A percentile compares a stretch with the other conserved stretches of the same genome.
phyloP scores from a whole-genome alignment of 2,888 invertebrate genomes.

The Mallateleia sp. region DNA sequence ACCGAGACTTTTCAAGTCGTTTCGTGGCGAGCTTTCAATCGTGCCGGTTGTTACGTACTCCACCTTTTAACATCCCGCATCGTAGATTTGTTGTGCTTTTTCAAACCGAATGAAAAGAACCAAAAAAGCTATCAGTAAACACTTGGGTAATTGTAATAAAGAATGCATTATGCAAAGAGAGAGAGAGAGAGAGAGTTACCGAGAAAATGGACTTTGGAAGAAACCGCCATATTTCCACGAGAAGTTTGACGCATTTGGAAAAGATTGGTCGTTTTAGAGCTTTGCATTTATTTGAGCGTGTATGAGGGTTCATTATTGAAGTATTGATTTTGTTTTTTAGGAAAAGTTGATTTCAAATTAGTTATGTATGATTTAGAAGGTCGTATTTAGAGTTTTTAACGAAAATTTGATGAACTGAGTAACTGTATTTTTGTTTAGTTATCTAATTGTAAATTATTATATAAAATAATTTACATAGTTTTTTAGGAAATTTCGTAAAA shows the following conservation, averaged over 20 bases:
- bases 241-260: background rate
- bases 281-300: no score
- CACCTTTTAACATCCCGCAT: slow-evolving; percentile 61
- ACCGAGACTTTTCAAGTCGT: slow-evolving; percentile 87
- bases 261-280: background rate
- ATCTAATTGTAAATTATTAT: no score
- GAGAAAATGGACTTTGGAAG: slow-evolving; percentile 38
- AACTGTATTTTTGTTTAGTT: no score
- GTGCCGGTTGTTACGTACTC: slow-evolving; percentile 81
- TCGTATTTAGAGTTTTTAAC: no score
- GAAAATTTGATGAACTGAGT: no score
- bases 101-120: slow-evolving; percentile 24
- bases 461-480: no score
- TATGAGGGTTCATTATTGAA: no score
- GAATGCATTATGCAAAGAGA: slow-evolving; percentile 41
- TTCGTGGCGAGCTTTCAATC: slow-evolving; percentile 88
- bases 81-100: slow-evolving; percentile 63
- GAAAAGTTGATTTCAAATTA: no score
- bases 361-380: no score
- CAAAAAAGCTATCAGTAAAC: slow-evolving; percentile 47
- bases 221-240: slow-evolving; percentile 4
- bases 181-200: slow-evolving; percentile 10
- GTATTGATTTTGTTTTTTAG: no score
- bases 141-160: slow-evolving; percentile 49
- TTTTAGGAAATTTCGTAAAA: no score